These are phyloP conservation scores for Sarcophaga peregrina DNA, from an alignment of 1,140 invertebrate species.

Conservation along the genomic window DNA sequence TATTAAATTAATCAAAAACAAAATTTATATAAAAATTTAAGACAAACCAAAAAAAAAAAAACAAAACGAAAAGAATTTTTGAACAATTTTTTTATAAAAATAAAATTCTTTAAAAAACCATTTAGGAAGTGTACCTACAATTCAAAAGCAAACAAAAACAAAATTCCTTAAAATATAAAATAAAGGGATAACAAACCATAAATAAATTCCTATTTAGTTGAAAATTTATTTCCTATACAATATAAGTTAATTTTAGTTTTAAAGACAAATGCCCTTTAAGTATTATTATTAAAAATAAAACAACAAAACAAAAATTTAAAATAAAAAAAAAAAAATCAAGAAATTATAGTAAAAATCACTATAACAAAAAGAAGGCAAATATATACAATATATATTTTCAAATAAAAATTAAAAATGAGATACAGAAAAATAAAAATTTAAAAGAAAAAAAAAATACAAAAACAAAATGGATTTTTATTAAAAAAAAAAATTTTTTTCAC, in stretches of 20 bases:
- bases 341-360: slow-evolving; percentile 48
- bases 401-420: slow-evolving; percentile 2
- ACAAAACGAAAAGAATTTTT: slow-evolving; percentile 21
- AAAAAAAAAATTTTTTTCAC: slow-evolving; percentile 48
- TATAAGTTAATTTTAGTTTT: not conserved
- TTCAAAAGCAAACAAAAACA: not conserved
- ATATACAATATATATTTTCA: slow-evolving; percentile 44
- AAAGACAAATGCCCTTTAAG: slow-evolving; percentile 2
- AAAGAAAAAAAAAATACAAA: slow-evolving; percentile 45
- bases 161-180: slow-evolving; percentile 6
- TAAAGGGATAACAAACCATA: not conserved
- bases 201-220: not conserved
- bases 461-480: slow-evolving; percentile 51
- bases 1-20: slow-evolving; percentile 44
- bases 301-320: slow-evolving; percentile 58
- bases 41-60: not conserved
- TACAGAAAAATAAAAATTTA: slow-evolving; percentile 42
- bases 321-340: slow-evolving; percentile 59
- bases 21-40: slow-evolving; percentile 6
- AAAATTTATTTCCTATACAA: not conserved
- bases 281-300: slow-evolving; percentile 27
- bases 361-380: slow-evolving; percentile 44
- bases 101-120: not conserved
- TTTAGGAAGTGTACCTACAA: slow-evolving; percentile 30
- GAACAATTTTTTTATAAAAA: slow-evolving; percentile 27